Conservation (phyloP, 2,797 vertebrate genomes). For the Rhodeus uyekii region DNA sequence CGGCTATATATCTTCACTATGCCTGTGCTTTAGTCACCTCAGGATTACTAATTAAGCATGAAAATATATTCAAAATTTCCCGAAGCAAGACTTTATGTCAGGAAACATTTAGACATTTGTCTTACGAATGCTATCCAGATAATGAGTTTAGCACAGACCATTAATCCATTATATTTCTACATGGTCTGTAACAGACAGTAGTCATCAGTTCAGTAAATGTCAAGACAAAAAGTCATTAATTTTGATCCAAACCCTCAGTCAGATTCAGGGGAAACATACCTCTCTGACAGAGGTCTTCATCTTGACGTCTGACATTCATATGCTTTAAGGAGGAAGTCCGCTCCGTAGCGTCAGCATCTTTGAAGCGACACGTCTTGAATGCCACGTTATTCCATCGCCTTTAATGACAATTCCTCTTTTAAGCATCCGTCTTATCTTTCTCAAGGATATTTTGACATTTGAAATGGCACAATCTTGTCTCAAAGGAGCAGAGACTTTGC, state of each 20-base stretch:
- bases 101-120: slow-evolving; percentile 11
- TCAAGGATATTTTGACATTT: slow-evolving; percentile 40
- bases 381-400: slow-evolving; percentile 25
- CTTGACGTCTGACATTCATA: slow-evolving; percentile 40
- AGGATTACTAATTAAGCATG: slow-evolving; percentile 13
- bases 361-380: slow-evolving; percentile 39
- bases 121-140: background rate
- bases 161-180: slow-evolving; percentile 39
- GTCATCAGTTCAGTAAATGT: slow-evolving; percentile 29
- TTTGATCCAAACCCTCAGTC: slow-evolving; percentile 30
- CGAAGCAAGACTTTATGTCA: slow-evolving; percentile 5
- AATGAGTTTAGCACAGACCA: slow-evolving; percentile 25
- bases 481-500: slow-evolving; percentile 32
- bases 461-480: slow-evolving; percentile 28
- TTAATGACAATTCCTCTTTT: slow-evolving; percentile 38
- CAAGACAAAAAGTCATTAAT: slow-evolving; percentile 42
- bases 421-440: slow-evolving; percentile 28
- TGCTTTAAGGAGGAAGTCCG: slow-evolving; percentile 17
- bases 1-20: background rate
- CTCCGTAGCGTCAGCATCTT: slow-evolving; percentile 4
- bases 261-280: slow-evolving; percentile 17
- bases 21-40: slow-evolving; percentile 12
- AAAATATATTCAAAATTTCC: slow-evolving; percentile 13
- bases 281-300: slow-evolving; percentile 26
- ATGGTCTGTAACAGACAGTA: slow-evolving; percentile 19